A percentile compares a stretch with the other conserved stretches of the same genome.
phyloP scores from a whole-genome alignment of 2,888 invertebrate genomes.

The Thyatira batis region DNA sequence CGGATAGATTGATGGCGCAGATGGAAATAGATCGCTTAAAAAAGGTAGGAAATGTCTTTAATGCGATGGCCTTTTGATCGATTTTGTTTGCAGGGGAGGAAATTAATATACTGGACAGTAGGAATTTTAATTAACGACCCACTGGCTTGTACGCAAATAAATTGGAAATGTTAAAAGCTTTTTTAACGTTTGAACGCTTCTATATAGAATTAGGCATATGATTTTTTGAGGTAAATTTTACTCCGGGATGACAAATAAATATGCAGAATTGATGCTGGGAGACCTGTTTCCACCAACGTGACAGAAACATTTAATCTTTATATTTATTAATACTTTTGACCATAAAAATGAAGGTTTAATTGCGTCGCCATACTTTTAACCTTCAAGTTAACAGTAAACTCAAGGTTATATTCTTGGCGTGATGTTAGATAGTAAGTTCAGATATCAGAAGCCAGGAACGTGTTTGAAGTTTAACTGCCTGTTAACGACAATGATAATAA shows the following conservation, averaged over 20 bases:
- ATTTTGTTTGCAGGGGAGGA: not conserved
- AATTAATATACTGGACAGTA: not conserved
- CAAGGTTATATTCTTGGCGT: not conserved
- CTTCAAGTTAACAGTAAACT: not conserved
- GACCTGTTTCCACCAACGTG: too few species aligned
- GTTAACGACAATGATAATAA: not conserved
- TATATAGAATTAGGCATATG: too few species aligned
- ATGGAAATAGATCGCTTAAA: not conserved
- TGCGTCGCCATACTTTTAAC: not conserved
- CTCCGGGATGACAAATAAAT: too few species aligned
- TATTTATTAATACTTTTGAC: not conserved
- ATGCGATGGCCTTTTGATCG: not conserved
- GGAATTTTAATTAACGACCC: not conserved
- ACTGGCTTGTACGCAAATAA: too few species aligned
- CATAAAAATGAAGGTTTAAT: not conserved
- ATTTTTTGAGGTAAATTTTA: too few species aligned
- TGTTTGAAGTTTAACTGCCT: not conserved
- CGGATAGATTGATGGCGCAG: conserved; percentile 13
- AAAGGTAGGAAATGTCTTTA: not conserved
- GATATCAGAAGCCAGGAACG: not conserved
- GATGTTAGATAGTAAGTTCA: not conserved
- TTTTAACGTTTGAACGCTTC: too few species aligned
- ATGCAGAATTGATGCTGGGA: too few species aligned
- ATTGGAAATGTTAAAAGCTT: too few species aligned
- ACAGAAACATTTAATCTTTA: not conserved